Conservation (phyloP, 2,888 invertebrate species). For the Glaucopsyche alexis region DNA sequence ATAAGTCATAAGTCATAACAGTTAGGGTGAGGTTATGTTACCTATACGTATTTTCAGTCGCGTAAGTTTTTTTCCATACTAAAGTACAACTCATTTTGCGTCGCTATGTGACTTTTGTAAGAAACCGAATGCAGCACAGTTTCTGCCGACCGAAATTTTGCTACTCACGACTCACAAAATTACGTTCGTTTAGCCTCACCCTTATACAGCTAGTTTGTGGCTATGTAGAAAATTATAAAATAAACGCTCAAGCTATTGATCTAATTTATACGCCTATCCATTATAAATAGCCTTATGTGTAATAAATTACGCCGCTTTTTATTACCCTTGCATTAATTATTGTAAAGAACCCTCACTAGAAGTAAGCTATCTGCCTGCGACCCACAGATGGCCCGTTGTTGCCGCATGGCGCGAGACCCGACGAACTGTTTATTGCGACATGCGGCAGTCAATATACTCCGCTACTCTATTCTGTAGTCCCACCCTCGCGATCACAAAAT, state of each 20-base stretch:
- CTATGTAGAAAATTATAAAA: not conserved
- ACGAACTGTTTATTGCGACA: slow-evolving; percentile 5
- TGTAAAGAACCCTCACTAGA: not conserved
- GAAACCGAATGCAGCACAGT: too few relatives aligned
- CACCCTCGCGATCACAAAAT: not conserved
- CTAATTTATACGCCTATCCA: not conserved
- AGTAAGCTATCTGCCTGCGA: not conserved
- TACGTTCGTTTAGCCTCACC: too few relatives aligned
- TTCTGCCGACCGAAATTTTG: too few relatives aligned
- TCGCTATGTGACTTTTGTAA: too few relatives aligned
- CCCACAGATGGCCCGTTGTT: not conserved
- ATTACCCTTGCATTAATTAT: not conserved
- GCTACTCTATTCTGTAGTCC: not conserved
- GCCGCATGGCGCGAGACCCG: not conserved
- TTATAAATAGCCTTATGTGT: not conserved
- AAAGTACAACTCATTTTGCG: too few relatives aligned
- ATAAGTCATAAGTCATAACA: too few relatives aligned
- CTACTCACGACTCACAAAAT: too few relatives aligned
- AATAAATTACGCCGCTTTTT: not conserved
- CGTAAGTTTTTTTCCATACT: too few relatives aligned
- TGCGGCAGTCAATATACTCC: not conserved
- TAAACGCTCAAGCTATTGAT: not conserved
- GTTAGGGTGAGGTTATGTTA: too few relatives aligned
- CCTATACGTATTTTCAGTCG: too few relatives aligned
- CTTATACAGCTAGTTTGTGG: not conserved